Evolutionary conservation across 1,140 invertebrate genomes (phyloP), one percentile per base, ranked within the genome.

Genomic region (Neotoxoptera formosana): DNA sequence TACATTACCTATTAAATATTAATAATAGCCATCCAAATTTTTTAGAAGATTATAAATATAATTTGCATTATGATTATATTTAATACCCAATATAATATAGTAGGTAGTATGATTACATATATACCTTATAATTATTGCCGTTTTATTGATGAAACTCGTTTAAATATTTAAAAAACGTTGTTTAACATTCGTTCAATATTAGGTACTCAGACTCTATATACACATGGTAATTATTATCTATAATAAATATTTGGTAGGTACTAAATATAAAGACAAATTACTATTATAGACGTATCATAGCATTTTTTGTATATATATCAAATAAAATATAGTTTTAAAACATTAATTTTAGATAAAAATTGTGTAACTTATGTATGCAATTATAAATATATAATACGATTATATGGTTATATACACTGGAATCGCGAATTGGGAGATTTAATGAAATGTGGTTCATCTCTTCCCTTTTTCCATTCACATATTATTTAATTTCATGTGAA

Each of bases 51-150:
- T n/a, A 76, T 7, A 76, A n/a, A 60, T 76, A 76, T n/a, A 76
- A n/a, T 76, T 76, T 76, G n/a, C 60, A n/a, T n/a, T 76, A 76
- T 76, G 30, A 76, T n/a, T 76, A 76, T 76, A n/a, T 76, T 76
- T n/a, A 76, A 76, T 76, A 17, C n/a, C 30, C 60, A 76, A 17
- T 76, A 76, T 20, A n/a, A 76, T n/a, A 76, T n/a, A n/a, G 30
- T 76, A 14, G n/a, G 60, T 76, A 14, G n/a, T 76, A 76, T 76
- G 14, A 76, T n/a, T 76, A 76, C n/a, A n/a, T 20, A n/a, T 20
- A 76, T n/a, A 76, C 60, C n/a, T 76, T n/a, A 76, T 76, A 76
- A 76, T 76, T 76, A 76, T 76, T n/a, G 60, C 14, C 17, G 60
- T 76, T 76, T 76, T 76, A 34, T 76, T n/a, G 60, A 20, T 76